Evolutionary conservation across 2,888 invertebrate species (phyloP), one percentile per base, ranked within the genome.

Genomic region (Lasioglossum marginatum): DNA sequence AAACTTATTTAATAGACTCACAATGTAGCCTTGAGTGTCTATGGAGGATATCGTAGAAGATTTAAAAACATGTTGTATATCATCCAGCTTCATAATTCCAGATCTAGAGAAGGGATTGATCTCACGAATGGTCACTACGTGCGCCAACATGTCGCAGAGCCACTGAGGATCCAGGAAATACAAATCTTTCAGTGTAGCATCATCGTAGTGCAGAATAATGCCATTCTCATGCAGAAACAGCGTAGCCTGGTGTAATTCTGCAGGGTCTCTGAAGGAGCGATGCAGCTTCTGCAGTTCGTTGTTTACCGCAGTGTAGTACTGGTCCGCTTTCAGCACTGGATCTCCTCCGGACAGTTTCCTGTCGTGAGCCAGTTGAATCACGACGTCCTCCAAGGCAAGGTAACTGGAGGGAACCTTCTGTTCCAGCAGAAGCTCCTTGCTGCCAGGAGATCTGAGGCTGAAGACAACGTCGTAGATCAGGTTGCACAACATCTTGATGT

Each of bases 141-240:
- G 99, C 0, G 99, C 99, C 63, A 99, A 95, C 96, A 99, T 98
- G 95, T 99, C 99, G 95, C 99, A 99, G 68, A 99, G 96, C 99
- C 99, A 99, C 95, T 99, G 99, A 0, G 99, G 99, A 95, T 99
- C 98, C 71, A 99, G 96, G 95, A 99, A 99, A 95, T 99, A 99
- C 76, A 99, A 96, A 95, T 99, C 99, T 93, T 98, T 98, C 3
- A 99, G 96, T 0, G 98, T 98, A 0, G 99, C 98, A 94, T 99
- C 99, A 92, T 99, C 99, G 92, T 99, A 99, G 95, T 99, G 99
- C 2, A 99, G 96, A 14, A 99, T 96, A 2, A 99, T 98, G 96
- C 98, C 99, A 95, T 99, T 99, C 93, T 99, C 99, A 94, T 99
- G 99, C 1, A 99, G 96, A 95, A 99, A 99, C 94, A 99, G 97